Evolutionary conservation across 1,140 invertebrate genomes (phyloP).

Genomic region (Plectrocnemia conspersa): DNA sequence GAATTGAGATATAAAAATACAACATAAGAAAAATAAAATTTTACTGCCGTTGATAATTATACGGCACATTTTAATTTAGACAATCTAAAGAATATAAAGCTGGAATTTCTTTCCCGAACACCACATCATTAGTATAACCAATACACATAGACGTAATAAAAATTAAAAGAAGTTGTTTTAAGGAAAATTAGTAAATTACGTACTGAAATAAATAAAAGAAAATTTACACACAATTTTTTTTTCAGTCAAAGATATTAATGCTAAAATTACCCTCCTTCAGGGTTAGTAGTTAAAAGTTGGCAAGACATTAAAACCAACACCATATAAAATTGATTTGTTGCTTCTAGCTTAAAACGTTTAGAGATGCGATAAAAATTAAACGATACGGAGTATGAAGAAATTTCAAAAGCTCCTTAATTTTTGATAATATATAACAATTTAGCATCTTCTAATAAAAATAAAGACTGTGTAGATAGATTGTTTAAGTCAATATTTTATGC

Average conservation of each 20-base stretch:
- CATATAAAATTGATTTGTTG: background rate
- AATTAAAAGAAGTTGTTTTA: conserved; percentile 26
- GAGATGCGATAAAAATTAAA: background rate
- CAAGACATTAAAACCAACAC: background rate
- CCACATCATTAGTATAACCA: conserved; percentile 28
- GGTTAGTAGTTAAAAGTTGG: background rate
- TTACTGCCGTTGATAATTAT: conserved; percentile 33
- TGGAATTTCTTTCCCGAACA: conserved; percentile 34
- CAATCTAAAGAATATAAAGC: conserved; percentile 21
- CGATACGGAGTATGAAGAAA: background rate
- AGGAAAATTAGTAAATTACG: background rate
- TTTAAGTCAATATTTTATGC: background rate
- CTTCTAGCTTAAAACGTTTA: background rate
- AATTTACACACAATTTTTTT: conserved; percentile 41
- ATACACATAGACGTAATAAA: conserved; percentile 35
- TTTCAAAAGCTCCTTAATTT: background rate
- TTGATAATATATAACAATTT: background rate
- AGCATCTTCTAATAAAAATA: background rate
- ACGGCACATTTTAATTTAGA: conserved; percentile 27
- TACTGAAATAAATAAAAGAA: background rate
- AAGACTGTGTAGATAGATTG: background rate
- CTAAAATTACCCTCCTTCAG: conserved; percentile 35
- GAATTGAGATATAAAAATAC: conserved; percentile 25
- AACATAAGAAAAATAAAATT: conserved; percentile 22
- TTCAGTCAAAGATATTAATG: conserved; percentile 83